Base-by-base conservation (phyloP, 2,888 invertebrate species). In the Adelphocoris suturalis region DNA sequence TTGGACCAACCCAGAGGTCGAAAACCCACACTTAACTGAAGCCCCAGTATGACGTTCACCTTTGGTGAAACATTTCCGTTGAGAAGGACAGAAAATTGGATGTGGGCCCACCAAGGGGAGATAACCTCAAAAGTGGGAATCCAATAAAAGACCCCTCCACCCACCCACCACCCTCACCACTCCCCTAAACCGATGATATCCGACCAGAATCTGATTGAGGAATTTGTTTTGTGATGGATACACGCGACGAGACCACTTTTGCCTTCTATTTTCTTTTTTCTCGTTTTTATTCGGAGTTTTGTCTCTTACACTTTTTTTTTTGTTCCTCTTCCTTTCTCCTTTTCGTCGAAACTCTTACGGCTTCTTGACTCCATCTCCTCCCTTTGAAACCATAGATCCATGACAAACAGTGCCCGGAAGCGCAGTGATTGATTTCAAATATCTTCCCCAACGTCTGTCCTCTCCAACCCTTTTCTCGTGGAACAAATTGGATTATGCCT, bases 181-280 rank as follows among this genome's bases (percentile, higher is more conserved):
- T 23, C 23, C 23, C 68, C 23, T 11, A 68, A 68, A 68, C 23
- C 68, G 68, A 68, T 68, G 68, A 68, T 68, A 78, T 78, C 78
- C 78, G 13, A 46, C 78, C 78, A 19, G 19, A 78, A 78, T 78
- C 78, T 78, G 78, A 78, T 78, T 78, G 78, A 78, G 46, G 78
- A 78, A 78, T 78, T 78, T 78, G 78, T 78, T 78, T 78, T 78
- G 78, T 78, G 78, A 46, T 78, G 46, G 78, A 78, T 46, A 37
- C 78, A 78, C 78, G 47, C 46, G 46, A 78, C 46, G 46, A 27
- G 76, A 19, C 19, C 78, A 14, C 14, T 37, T 19, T 78, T 78
- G 19, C 9, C 9, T 61, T 68, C 9, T 68, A 23, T 68, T 68
- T 23, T 68, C 23, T 5, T 23, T 12, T 23, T 13, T 7, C 19